These are phyloP conservation scores for Syritta pipiens DNA, from an alignment of 2,888 invertebrate species.

Conservation along the genomic window DNA sequence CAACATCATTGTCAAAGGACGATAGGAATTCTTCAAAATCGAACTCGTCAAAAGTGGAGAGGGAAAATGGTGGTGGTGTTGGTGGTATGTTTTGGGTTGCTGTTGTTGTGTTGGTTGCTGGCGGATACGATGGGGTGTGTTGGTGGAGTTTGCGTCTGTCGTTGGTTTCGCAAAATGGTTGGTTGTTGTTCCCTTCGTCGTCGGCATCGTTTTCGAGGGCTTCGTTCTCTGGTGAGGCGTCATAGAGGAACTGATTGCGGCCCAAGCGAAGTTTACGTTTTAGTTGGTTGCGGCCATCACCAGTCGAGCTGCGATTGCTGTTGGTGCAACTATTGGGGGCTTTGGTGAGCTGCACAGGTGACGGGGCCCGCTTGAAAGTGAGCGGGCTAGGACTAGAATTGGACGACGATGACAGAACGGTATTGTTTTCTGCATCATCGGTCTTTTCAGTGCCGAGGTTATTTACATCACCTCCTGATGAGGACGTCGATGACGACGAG, in stretches of 20 bases:
- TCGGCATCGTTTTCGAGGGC: slow-evolving; percentile 72
- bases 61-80: slow-evolving; percentile 72
- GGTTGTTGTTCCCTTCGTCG: slow-evolving; percentile 75
- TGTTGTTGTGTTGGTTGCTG: slow-evolving; percentile 10
- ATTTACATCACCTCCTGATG: slow-evolving; percentile 47
- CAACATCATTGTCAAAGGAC: slow-evolving; percentile 84
- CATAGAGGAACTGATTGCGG: slow-evolving; percentile 79
- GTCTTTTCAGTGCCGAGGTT: slow-evolving; percentile 23
- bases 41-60: slow-evolving; percentile 81
- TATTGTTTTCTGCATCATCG: slow-evolving; percentile 20
- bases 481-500: slow-evolving; percentile 72
- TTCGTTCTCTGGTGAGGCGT: slow-evolving; percentile 77
- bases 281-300: slow-evolving; percentile 73
- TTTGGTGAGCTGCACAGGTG: slow-evolving; percentile 2
- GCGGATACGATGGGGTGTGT: slow-evolving; percentile 17
- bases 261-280: slow-evolving; percentile 79
- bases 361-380: slow-evolving; percentile 33
- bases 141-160: slow-evolving; percentile 37
- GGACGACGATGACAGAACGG: slow-evolving; percentile 22
- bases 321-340: slow-evolving; percentile 8
- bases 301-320: slow-evolving; percentile 67
- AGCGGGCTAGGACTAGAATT: slow-evolving; percentile 43
- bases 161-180: slow-evolving; percentile 71
- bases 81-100: background rate
- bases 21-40: slow-evolving; percentile 85